Evolutionary conservation across 1,140 invertebrate species (phyloP), one percentile per base, ranked within the genome.

Genomic region (Euura saliciscinereae): DNA sequence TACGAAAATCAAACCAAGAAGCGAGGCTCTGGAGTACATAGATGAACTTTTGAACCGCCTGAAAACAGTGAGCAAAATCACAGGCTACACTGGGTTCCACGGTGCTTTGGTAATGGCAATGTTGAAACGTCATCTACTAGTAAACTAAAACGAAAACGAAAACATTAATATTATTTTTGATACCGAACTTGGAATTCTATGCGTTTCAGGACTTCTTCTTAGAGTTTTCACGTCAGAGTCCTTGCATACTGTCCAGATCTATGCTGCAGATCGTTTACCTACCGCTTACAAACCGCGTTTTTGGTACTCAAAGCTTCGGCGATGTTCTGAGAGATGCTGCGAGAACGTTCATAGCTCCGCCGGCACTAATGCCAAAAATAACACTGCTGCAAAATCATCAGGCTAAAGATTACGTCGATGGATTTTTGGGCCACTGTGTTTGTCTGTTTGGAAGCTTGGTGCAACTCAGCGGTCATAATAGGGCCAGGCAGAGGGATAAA

Each of bases 201-300:
- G 28, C 28, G 78, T 89, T 91, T 66, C 82, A 97, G 95, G 97
- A 98, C 84, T 96, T 98, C 83, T 97, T 98, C 84, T 93, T 96
- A 82, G 95, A 98, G 81, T 98, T 98, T 81, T 91, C 92, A 44
- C 93, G 94, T 81, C 92, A 89, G 46, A 91, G 93, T 71, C 96
- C 97, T 0, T 99, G 97, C 88, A 96, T 99, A 73, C 88, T 99
- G n/a, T 98, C 97, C 1, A 90, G 97, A 75, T 98, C 97, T 44
- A 91, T 98, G 68, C 84, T 98, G 43, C 97, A 98, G 87, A 90
- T 96, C 66, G 84, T 96, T 43, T 96, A 96, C 83, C 86, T 94
- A 71, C 90, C 91, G 43, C 85, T 84, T 4, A 83, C 84, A 43
- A 88, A 88, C 77, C 81, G 85, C 71, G 85, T 88, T 1, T 89